Base-by-base conservation (phyloP, 2,888 invertebrate species). In the Sabatieria punctata region DNA sequence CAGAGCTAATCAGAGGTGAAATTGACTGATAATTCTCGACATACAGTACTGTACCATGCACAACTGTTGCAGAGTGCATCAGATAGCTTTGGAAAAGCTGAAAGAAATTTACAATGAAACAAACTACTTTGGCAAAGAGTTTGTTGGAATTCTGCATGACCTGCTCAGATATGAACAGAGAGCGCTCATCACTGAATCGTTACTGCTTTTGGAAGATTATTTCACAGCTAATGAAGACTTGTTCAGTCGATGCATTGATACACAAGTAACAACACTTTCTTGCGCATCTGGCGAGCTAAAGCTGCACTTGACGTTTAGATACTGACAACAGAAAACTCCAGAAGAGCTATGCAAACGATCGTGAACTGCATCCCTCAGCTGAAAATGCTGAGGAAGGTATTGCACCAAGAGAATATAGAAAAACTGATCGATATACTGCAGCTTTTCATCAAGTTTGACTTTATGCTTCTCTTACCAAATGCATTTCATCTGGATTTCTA, bases 191-290 rank as follows among this genome's bases (percentile, higher is more conserved):
- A 52, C 60, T 11, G 57, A 60, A 52, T 59, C 65, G 23, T 58
- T 65, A 59, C 55, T 57, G 24, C 55, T 65, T 8, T 54, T 65
- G 24, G 61, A 60, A 50, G 41, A 60, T 22, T 57, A 59, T 38
- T 67, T 63, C 52, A 66, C 67, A 1, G 62, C 65, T n/a, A 65
- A 65, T 52, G 63, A 57, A 27, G 57, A 53, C 19, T 55, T 66
- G 35, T 65, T 65, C 52, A 19, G n/a, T 4, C 24, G 27, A 13
- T 45, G 45, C 40, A 45, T 45, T 53, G 46, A 8, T 48, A 60
- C 27, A 60, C 65, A 1, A 57, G 63, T 13, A 61, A 60, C n/a
- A n/a, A n/a, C 63, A 49, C 49, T 6, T 13, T 13, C 37, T 37
- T 13, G 6, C 37, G 11, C 18, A 37, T 37, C 19, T n/a, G n/a